These are phyloP conservation scores for Dolomedes plantarius DNA, from an alignment of 2,888 invertebrate species.

Conservation along the genomic window DNA sequence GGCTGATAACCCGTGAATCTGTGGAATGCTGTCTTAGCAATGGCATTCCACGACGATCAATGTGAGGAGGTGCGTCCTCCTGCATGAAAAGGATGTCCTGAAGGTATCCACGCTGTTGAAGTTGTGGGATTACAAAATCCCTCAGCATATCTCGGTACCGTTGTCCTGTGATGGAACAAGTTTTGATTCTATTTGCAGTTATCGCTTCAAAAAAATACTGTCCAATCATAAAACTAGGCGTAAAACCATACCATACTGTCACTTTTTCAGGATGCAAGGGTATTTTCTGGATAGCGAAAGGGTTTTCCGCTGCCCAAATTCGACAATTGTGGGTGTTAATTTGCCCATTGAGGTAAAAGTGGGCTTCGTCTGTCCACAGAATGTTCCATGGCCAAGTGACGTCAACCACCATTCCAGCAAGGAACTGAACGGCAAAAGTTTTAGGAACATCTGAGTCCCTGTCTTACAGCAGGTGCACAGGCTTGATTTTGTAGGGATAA, in stretches of 20 bases:
- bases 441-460: too few relatives aligned
- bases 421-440: too few relatives aligned
- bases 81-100: neutral
- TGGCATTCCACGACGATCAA: neutral
- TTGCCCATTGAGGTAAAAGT: constrained; percentile 8
- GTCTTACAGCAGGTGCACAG: too few relatives aligned
- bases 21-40: neutral
- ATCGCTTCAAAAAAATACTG: constrained; percentile 2
- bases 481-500: too few relatives aligned
- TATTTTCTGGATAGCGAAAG: neutral
- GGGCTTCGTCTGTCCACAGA: constrained; percentile 13
- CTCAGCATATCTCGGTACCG: constrained; percentile 16
- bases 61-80: neutral
- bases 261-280: constrained; percentile 14
- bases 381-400: too few relatives aligned
- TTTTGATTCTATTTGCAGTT: constrained; percentile 22
- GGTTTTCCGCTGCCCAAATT: neutral
- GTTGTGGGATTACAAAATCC: constrained; percentile 19
- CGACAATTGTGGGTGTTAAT: constrained; percentile 10
- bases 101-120: neutral
- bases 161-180: neutral
- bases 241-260: neutral
- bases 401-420: too few relatives aligned
- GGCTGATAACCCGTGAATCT: neutral
- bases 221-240: neutral